Base-by-base conservation (phyloP, 2,113 vertebrate genomes). In the Anas platyrhynchos region DNA sequence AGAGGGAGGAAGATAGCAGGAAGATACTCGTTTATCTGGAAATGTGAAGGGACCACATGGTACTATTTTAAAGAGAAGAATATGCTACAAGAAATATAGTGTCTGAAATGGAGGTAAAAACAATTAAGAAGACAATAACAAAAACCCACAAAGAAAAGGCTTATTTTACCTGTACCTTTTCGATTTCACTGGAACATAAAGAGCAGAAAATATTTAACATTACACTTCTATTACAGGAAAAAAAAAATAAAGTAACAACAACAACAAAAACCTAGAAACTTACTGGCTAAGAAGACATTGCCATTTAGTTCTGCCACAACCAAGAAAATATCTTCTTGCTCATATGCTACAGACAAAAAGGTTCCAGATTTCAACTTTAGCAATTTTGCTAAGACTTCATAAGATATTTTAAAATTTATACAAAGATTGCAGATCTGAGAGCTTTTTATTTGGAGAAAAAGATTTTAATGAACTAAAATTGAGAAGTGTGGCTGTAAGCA, bases 351-450 rank as follows among this genome's bases (percentile, higher is more conserved):
- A 73, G 77, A 83, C 44, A 73, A 86, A 89, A 83, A 83, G 20
- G 16, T 78, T 80, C 38, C 1, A 1, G 44, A 92, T 81, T 89
- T 92, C 46, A 77, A 66, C 32, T 83, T 66, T 2, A 48, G 36
- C 25, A 52, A 68, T 91, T 82, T 88, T 77, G 12, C 38, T 89
- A 92, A 87, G 25, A 86, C 21, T 56, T 31, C 20, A 78, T 14
- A 91, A 69, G 25, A 65, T 55, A 91, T 89, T 88, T 54, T 78
- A 93, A 95, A 38, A 87, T 20, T 7, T 80, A 86, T 69, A 78
- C 83, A 92, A 95, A 86, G 1, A 95, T 74, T 90, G 87, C 62
- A 56, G 44, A 88, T 62, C 43, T 75, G 8, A 91, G 43, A 94
- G 66, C 5, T 77, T 54, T 27, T 90, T 77, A 46, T 38, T 61